Base-by-base conservation (phyloP, 2,888 invertebrate genomes). In the Herminia tarsipennalis region DNA sequence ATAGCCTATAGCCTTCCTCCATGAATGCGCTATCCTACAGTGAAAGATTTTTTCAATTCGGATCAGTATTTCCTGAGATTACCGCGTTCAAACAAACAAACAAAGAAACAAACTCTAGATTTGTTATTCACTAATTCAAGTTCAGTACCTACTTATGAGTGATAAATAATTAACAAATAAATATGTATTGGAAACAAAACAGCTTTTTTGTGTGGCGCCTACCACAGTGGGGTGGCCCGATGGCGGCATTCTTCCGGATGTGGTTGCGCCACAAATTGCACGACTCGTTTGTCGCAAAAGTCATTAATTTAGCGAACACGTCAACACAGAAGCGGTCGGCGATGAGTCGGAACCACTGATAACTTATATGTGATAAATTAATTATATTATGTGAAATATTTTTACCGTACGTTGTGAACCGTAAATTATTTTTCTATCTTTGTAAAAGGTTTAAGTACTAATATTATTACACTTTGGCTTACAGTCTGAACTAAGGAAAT, bases 221-320 rank as follows among this genome's bases (percentile, higher is more conserved):
- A 47, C 44, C 46, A 29, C 47, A 33, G 27, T 27, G 42, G 42
- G 14, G 16, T 28, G 37, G 27, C 25, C 12, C 32, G 27, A 30
- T 32, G 63, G 44, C 65, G 62, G 62, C 62, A 66, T 48, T 44
- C 56, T 70, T 78, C 84, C 85, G 86, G 88, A 79, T 71, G 73
- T 70, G 61, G 63, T 40, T 65, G 67, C 66, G 64, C 70, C 64
- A 80, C 80, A 66, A 76, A 79, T 77, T 53, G 73, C 72, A 81
- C 83, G 83, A 66, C 66, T 76, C 79, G 82, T 84, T 87, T 66
- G 61, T 50, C 35, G 10, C 50, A 56, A 47, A 64, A 54, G 51
- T 63, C 81, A 86, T 88, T 83, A 82, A 84, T 88, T 73, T 75
- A 50, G 63, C 57, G 57, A 59, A 76, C 73, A 80, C 63, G 84